Conservation (phyloP, 2,113 vertebrate species). For the Thalassarche chlororhynchos region DNA sequence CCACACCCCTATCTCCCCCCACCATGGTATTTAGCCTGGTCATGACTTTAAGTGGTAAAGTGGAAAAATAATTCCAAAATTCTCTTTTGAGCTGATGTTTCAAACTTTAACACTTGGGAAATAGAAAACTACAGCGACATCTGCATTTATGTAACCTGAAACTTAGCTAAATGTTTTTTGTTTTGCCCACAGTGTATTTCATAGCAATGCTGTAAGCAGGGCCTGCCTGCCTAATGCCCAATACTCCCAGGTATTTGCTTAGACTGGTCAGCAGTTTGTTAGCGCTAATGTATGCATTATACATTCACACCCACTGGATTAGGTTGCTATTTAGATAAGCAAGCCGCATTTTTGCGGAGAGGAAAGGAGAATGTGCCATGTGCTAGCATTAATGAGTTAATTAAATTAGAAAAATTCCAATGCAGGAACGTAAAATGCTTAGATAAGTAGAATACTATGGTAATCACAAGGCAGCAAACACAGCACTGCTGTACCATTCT, state of each 20-base stretch:
- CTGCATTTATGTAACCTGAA: background rate
- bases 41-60: background rate
- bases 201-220: background rate
- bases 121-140: background rate
- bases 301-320: constrained; percentile 46
- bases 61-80: background rate
- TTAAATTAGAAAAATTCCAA: constrained; percentile 76
- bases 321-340: constrained; percentile 55
- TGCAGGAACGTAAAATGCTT: constrained; percentile 61
- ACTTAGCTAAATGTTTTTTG: background rate
- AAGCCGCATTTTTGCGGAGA: background rate
- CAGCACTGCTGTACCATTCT: constrained; percentile 14
- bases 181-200: background rate
- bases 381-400: constrained; percentile 76
- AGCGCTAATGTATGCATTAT: background rate
- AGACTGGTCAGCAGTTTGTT: constrained; percentile 40
- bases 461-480: constrained; percentile 26
- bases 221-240: background rate
- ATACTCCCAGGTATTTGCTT: constrained; percentile 15
- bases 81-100: background rate
- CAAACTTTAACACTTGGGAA: background rate
- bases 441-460: constrained; percentile 46
- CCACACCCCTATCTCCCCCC: background rate
- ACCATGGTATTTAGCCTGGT: background rate
- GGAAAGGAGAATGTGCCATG: constrained; percentile 64